Evolutionary conservation across 37 sponge, comb jelly and placozoan genomes (phyloP), one percentile per base, ranked within the genome.

Genomic region (Spongilla lacustris): DNA sequence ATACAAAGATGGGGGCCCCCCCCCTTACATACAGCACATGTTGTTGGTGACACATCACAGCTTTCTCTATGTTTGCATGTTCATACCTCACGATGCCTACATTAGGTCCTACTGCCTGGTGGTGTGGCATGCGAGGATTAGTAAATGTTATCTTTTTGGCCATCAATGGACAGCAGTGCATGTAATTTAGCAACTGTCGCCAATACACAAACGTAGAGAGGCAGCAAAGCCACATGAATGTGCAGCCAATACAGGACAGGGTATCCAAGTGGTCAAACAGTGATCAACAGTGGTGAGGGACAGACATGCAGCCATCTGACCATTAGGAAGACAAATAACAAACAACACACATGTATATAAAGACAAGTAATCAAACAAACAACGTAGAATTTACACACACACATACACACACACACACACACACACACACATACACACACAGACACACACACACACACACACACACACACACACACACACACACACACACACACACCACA

Each of bases 1-100:
- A 48, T 84, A 79, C 34, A 86, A n/a, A n/a, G n/a, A n/a, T n/a
- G n/a, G n/a, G n/a, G n/a, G n/a, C n/a, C n/a, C n/a, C n/a, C n/a
- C n/a, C n/a, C n/a, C n/a, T n/a, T n/a, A n/a, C n/a, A n/a, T n/a
- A n/a, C n/a, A n/a, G n/a, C n/a, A n/a, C n/a, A n/a, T n/a, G n/a
- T n/a, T n/a, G n/a, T n/a, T n/a, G n/a, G n/a, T n/a, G n/a, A n/a
- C 87, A 35, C 71, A 87, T 24, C 78, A 88, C 71, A 49, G 48
- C 69, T 86, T 87, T 28, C 78, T 4, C 22, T 36, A 76, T 34
- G 36, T 36, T 1, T 48, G 23, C 76, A 21, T 58, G 58, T 58
- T 58, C 1, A 58, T 17, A 58, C 58, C 1, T 58, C 58, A 58
- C 11, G 58, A 58, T 46, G 8, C 8, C 46, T 46, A 46, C 46